phyloP scores from a whole-genome alignment of 2,113 vertebrate species.

The Conger conger region DNA sequence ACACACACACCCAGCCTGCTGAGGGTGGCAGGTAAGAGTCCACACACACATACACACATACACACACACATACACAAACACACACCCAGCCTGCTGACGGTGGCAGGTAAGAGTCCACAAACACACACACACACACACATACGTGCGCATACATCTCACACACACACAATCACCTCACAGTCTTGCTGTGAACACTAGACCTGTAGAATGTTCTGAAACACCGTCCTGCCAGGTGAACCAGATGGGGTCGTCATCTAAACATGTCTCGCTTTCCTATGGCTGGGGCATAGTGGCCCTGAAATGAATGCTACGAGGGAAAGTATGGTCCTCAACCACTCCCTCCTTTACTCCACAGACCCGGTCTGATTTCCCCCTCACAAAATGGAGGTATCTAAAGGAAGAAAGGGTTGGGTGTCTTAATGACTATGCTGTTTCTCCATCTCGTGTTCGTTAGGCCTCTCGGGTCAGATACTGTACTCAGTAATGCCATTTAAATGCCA shows the following conservation, averaged over 20 bases:
- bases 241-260: too few relatives aligned
- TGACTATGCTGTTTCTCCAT: not conserved
- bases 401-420: not conserved
- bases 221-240: too few relatives aligned
- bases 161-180: too few relatives aligned
- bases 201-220: too few relatives aligned
- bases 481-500: conserved; percentile 12
- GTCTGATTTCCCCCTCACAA: not conserved
- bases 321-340: not conserved
- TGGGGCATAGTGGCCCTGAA: conserved; percentile 4
- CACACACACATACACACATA: not conserved
- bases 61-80: too few relatives aligned
- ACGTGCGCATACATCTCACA: too few relatives aligned
- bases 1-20: conserved; percentile 72
- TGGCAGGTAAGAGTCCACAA: too few relatives aligned
- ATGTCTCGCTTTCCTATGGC: too few relatives aligned
- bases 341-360: not conserved
- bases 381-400: not conserved
- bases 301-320: not conserved
- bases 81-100: too few relatives aligned
- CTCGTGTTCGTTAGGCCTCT: not conserved
- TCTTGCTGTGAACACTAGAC: too few relatives aligned
- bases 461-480: not conserved
- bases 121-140: too few relatives aligned
- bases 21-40: conserved; percentile 85